Base-by-base conservation (phyloP, 1,140 invertebrate species). In the Sitodiplosis mosellana region DNA sequence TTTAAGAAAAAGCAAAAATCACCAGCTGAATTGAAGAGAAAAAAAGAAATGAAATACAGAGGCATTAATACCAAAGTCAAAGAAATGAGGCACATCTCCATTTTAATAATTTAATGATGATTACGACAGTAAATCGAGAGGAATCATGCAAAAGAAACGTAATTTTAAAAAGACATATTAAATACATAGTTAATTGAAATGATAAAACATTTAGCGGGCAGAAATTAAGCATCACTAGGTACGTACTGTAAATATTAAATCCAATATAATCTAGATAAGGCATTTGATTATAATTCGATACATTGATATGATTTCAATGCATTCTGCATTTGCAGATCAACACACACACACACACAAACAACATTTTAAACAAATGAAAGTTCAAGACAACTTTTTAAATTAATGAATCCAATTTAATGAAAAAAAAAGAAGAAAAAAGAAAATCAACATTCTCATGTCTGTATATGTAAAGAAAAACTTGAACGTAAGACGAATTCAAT, bases 21-120 rank as follows among this genome's bases (percentile, higher is more conserved):
- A 21, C 21, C 12, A 14, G 18, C 5, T 21, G 18, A 27, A 14
- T 4, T 4, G 15, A 19, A 14, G 43, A 44, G 18, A 44, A 7
- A 15, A 19, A 44, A 14, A 19, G 43, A 27, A 21, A n/a, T 10
- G 21, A 21, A 21, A 19, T 21, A 19, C 12, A 44, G 45, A 46
- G 45, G 45, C 45, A 46, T 46, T 46, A 46, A 46, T 46, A 46
- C 45, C 45, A 46, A 46, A 46, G 45, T 34, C n/a, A 46, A 43
- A 45, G 7, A n/a, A 41, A 43, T 27, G 27, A 27, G 27, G 27
- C 27, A 27, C 27, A 27, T 27, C 27, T 27, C 3, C 27, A 27
- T 27, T 27, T 27, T 27, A 27, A 5, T 27, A 27, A 27, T 10
- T 27, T 27, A 3, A 27, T 5, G 10, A n/a, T n/a, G n/a, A n/a